A percentile compares a stretch with the other conserved stretches of the same genome.
Evolutionary conservation across 2,888 invertebrate species (phyloP).

Genomic region (Pseudococcus jackbeardsleyi): DNA sequence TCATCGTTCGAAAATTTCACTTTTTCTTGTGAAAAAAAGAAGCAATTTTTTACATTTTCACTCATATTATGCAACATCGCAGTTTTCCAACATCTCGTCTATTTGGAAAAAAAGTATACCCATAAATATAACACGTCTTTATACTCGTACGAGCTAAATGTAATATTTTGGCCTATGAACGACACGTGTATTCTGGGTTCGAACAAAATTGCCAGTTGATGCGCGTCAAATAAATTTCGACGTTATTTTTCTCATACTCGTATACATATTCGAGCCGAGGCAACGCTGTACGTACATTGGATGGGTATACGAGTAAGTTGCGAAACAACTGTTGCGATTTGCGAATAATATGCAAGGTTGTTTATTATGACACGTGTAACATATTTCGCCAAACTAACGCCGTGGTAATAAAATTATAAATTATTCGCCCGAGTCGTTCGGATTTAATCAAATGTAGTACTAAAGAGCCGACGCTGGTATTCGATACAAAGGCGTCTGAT

Average conservation of each 20-base stretch:
- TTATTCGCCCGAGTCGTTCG: not conserved
- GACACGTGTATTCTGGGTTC: constrained; percentile 15
- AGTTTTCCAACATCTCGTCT: no score
- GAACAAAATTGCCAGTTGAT: constrained; percentile 21
- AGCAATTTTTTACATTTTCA: no score
- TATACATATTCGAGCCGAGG: not conserved
- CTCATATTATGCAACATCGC: no score
- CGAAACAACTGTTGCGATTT: constrained; percentile 47
- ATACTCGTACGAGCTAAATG: no score
- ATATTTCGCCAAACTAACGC: constrained; percentile 44
- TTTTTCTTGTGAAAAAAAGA: no score
- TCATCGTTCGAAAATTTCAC: no score
- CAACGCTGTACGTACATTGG: not conserved
- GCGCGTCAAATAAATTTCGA: constrained; percentile 43
- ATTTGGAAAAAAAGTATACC: no score
- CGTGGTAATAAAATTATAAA: constrained; percentile 52
- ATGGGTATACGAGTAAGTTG: not conserved
- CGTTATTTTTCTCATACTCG: constrained; percentile 5
- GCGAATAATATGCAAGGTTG: constrained; percentile 28
- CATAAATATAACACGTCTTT: no score
- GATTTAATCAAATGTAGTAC: constrained; percentile 19
- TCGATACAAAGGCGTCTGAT: constrained; percentile 3
- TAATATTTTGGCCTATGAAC: constrained; percentile 10
- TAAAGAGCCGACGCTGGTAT: not conserved
- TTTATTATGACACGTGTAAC: constrained; percentile 54